These are phyloP conservation scores for Nephrotoma guestfalica DNA, from an alignment of 2,888 invertebrate genomes.

Conservation along the genomic window DNA sequence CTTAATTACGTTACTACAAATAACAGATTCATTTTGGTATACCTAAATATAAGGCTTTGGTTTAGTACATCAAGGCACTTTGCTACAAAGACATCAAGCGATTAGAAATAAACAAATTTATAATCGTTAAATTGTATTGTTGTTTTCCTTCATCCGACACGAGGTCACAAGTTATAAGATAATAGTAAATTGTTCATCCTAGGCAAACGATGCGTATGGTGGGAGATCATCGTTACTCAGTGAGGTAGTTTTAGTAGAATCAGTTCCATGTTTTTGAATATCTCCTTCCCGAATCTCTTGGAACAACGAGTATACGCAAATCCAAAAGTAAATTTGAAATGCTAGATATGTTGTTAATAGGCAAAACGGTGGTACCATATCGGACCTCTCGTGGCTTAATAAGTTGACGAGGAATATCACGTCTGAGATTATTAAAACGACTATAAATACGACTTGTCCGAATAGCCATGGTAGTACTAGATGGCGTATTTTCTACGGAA, in stretches of 20 bases:
- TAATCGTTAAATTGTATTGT: background rate
- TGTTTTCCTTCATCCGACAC: background rate
- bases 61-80: background rate
- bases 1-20: background rate
- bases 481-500: background rate
- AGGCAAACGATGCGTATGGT: background rate
- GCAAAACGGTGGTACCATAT: background rate
- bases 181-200: background rate
- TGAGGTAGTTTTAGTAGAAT: background rate
- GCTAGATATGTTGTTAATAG: background rate
- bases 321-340: background rate
- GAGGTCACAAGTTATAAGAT: background rate
- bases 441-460: background rate
- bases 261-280: background rate
- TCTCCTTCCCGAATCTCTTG: background rate
- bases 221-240: background rate
- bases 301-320: background rate
- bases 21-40: background rate
- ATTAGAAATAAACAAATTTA: too few relatives aligned
- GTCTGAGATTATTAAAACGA: background rate
- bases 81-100: background rate
- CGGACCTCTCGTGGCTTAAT: background rate
- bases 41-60: background rate
- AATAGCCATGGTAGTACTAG: background rate
- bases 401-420: background rate